phyloP scores from a whole-genome alignment of 2,888 invertebrate genomes.

The Microctonus hyperodae region DNA sequence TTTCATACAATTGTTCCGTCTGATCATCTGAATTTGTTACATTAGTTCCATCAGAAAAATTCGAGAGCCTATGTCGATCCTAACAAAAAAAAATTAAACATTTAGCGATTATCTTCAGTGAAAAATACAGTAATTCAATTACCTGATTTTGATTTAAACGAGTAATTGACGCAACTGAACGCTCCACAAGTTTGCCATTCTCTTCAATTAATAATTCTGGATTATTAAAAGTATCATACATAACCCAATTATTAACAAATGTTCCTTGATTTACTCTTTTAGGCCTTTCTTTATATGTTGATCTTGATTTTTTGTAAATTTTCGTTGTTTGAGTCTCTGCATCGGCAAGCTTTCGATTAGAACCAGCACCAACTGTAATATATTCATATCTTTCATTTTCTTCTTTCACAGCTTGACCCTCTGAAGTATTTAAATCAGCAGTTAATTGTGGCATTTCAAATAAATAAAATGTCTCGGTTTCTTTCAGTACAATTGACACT shows the following conservation, averaged over 20 bases:
- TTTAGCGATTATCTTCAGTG: too few relatives aligned
- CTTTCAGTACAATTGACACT: slow-evolving; percentile 71
- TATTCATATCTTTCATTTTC: slow-evolving; percentile 74
- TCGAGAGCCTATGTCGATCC: slow-evolving; percentile 35
- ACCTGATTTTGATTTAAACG: slow-evolving; percentile 33
- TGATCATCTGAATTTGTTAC: slow-evolving; percentile 56
- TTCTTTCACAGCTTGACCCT: slow-evolving; percentile 67
- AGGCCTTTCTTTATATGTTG: slow-evolving; percentile 68
- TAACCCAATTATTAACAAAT: slow-evolving; percentile 80
- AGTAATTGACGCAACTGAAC: slow-evolving; percentile 29
- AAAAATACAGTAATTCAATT: neutral
- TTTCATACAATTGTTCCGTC: slow-evolving; percentile 55
- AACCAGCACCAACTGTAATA: slow-evolving; percentile 73
- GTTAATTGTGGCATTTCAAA: slow-evolving; percentile 73
- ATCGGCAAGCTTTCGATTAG: slow-evolving; percentile 71
- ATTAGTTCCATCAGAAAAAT: slow-evolving; percentile 23
- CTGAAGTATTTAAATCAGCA: slow-evolving; percentile 68
- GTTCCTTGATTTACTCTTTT: slow-evolving; percentile 68
- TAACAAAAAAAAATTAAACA: slow-evolving; percentile 17
- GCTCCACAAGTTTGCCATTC: slow-evolving; percentile 37
- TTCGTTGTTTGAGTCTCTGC: slow-evolving; percentile 76
- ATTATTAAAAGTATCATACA: slow-evolving; percentile 73
- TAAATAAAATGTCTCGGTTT: slow-evolving; percentile 72
- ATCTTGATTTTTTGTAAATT: slow-evolving; percentile 70
- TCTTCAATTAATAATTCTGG: slow-evolving; percentile 58